Base-by-base conservation (phyloP, 2,113 vertebrate species). In the Saiga tatarica region DNA sequence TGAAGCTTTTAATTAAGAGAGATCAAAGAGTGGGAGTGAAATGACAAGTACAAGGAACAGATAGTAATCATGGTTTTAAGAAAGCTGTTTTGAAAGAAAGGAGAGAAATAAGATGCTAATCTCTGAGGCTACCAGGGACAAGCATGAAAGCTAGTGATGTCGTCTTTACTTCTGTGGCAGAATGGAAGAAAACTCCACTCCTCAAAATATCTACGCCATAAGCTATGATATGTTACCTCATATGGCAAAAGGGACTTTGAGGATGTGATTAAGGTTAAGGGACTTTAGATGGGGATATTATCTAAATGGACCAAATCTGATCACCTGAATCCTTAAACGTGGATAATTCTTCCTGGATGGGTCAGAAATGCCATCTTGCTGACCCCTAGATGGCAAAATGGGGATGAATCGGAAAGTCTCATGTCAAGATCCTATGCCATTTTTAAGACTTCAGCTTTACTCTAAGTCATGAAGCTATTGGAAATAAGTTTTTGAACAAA, bases 1-100 rank as follows among this genome's bases (percentile, higher is more conserved):
- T 95, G 11, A 95, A 81, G 62, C 86, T 87, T 76, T 84, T 92
- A 83, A 94, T 74, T 95, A 89, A 14, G 93, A 52, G 25, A 96
- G 57, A 94, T 92, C 84, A 87, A 90, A 92, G 64, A 71, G 26
- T 45, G 57, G 71, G 10, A 55, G 7, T 47, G 42, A 93, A 89
- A 83, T 91, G 28, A 91, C 89, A 95, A 86, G 25, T 71, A 36
- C 3, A 90, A 53, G 15, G 39, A 87, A 85, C 28, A 84, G 67
- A 95, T 28, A 93, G 23, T 30, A 36, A 91, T 93, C 67, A 59
- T 39, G 50, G 25, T 74, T 94, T 59, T 59, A 91, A 93, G 67
- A 94, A 92, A 74, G 50, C 25, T 94, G 60, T 79, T 92, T 95
- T 57, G 36, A 93, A 94, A 85, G 67, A 21, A 87, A 89, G 62